phyloP scores from a whole-genome alignment of 2,113 vertebrate genomes.

The Dendrocopos noguchii region DNA sequence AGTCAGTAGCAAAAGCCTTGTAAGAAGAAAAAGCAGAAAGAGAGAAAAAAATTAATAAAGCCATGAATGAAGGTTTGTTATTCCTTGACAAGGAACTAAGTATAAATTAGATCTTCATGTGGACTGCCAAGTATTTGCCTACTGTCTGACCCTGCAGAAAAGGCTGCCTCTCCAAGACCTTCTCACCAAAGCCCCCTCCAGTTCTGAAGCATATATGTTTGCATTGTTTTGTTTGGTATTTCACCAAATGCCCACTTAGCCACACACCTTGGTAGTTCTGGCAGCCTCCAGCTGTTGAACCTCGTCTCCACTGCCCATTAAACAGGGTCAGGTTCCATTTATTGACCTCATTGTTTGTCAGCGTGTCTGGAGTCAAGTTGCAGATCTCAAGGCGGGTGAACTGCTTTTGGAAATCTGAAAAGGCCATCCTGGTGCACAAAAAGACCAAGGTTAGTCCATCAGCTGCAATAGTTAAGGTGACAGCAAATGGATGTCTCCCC shows the following conservation, averaged over 20 bases:
- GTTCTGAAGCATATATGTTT: not conserved
- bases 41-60: not conserved
- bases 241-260: not conserved
- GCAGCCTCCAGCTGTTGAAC: slow-evolving; percentile 83
- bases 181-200: not conserved
- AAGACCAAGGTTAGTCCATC: not conserved
- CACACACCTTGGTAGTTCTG: slow-evolving; percentile 77
- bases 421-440: slow-evolving; percentile 84
- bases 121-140: not conserved
- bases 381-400: slow-evolving; percentile 89
- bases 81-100: not conserved
- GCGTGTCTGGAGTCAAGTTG: slow-evolving; percentile 82
- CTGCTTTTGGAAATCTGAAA: slow-evolving; percentile 81
- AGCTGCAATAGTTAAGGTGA: not conserved
- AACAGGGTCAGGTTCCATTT: slow-evolving; percentile 83
- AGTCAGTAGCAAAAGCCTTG: not conserved
- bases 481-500: not conserved
- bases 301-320: slow-evolving; percentile 80
- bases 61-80: not conserved
- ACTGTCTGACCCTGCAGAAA: not conserved
- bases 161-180: not conserved
- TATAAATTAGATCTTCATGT: not conserved
- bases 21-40: not conserved
- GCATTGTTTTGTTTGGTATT: not conserved
- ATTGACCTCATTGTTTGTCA: slow-evolving; percentile 67